Evolutionary conservation across 2,888 invertebrate genomes (phyloP), one percentile per base, ranked within the genome.

Genomic region (Mesopsocus fuscifrons): DNA sequence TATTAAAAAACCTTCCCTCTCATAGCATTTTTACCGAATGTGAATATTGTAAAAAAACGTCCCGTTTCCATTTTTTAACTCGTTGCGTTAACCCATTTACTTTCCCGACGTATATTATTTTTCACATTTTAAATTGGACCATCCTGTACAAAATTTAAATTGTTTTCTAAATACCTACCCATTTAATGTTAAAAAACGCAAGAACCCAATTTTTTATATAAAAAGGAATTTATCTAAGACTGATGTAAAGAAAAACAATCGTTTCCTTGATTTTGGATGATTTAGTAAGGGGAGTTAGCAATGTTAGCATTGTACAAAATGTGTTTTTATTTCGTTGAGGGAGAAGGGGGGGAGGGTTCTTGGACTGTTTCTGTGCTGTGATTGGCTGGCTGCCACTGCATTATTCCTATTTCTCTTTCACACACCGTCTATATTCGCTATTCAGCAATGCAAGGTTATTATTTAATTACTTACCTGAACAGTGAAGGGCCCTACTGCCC

Each of bases 191-290:
- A 41, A 41, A 33, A 33, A 15, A 42, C 8, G 9, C 18, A 41
- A 42, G 6, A 42, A 31, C 17, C 26, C 26, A 38, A 42, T 13
- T 42, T n/a, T 30, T 34, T 16, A 42, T 40, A 44, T 45, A 41
- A 45, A 47, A 48, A 44, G 44, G 43, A 45, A 45, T 50, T 49
- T 48, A 48, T 47, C 49, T 45, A 50, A 50, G 50, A 50, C 50
- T 50, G 50, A 50, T 50, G 50, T 50, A 50, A 49, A 50, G 47
- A 46, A 47, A 48, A 49, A 48, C 45, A 38, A 38, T 38, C 38
- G 18, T 38, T 20, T 17, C 38, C 20, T 38, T 38, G 6, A 26
- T 9, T 26, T 26, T 26, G 26, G 26, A 26, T 26, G 26, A 26
- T 26, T 26, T 26, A 26, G 26, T 26, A 11, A 26, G 26, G 8